phyloP scores from a whole-genome alignment of 2,888 invertebrate genomes.

The Eristalis pertinax region DNA sequence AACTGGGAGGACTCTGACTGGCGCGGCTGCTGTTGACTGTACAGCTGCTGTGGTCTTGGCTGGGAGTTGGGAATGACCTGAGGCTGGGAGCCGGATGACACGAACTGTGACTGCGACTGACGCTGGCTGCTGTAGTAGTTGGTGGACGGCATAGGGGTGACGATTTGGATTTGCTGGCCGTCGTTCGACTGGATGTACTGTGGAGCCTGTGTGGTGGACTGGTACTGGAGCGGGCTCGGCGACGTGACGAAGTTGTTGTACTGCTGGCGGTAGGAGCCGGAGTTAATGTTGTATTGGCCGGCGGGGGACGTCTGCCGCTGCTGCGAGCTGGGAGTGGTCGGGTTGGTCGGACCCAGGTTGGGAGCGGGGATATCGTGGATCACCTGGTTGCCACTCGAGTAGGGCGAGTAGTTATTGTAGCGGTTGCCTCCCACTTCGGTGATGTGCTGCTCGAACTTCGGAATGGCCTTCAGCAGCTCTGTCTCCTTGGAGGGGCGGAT shows the following conservation, averaged over 20 bases:
- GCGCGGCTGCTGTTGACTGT: slow-evolving; percentile 72
- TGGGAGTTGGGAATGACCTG: slow-evolving; percentile 76
- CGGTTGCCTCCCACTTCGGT: slow-evolving; percentile 81
- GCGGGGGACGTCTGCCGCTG: slow-evolving; percentile 54
- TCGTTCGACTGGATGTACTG: slow-evolving; percentile 79
- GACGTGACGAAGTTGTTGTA: slow-evolving; percentile 76
- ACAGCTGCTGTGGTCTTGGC: slow-evolving; percentile 75
- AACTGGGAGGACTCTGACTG: slow-evolving; percentile 75
- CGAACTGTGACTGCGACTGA: slow-evolving; percentile 61
- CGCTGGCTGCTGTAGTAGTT: slow-evolving; percentile 75
- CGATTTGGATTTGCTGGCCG: slow-evolving; percentile 80
- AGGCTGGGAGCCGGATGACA: slow-evolving; percentile 73
- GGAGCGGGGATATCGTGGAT: slow-evolving; percentile 81
- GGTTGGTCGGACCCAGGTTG: slow-evolving; percentile 77
- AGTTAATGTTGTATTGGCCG: slow-evolving; percentile 74
- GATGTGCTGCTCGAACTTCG: slow-evolving; percentile 90
- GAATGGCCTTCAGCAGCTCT: slow-evolving; percentile 88
- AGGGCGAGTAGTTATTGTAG: slow-evolving; percentile 74
- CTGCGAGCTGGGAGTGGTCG: slow-evolving; percentile 68
- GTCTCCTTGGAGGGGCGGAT: slow-evolving; percentile 84
- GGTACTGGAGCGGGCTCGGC: slow-evolving; percentile 65
- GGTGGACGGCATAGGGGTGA: slow-evolving; percentile 79
- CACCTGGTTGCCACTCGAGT: slow-evolving; percentile 76
- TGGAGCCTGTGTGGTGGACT: slow-evolving; percentile 74
- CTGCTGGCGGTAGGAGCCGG: slow-evolving; percentile 71